A percentile compares a stretch with the other conserved stretches of the same genome.
Evolutionary conservation across 2,797 vertebrate genomes (phyloP).

Genomic region (Danionella dracula): DNA sequence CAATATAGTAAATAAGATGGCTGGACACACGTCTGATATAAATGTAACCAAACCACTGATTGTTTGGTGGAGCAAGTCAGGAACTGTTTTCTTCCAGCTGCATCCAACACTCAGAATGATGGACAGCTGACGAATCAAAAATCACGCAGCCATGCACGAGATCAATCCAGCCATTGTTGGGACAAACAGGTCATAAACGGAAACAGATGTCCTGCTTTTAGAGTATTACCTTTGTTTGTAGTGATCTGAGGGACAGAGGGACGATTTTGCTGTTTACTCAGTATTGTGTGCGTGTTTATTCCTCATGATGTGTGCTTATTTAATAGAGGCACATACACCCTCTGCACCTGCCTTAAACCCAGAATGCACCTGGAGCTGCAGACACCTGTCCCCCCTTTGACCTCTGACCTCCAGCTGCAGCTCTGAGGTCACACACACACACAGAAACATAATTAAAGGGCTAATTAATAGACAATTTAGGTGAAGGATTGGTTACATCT

Average conservation of each 20-base stretch:
- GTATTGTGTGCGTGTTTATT: constrained; percentile 8
- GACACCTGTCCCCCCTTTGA: constrained; percentile 64
- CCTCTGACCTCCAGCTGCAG: constrained; percentile 59
- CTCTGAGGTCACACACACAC: constrained; percentile 25
- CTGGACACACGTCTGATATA: too few relatives aligned
- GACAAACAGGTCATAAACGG: constrained; percentile 2
- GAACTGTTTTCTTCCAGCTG: too few relatives aligned
- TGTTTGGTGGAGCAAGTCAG: too few relatives aligned
- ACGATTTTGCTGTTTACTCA: constrained; percentile 2
- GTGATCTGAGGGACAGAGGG: not conserved
- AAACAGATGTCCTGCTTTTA: constrained; percentile 17
- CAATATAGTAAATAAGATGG: too few relatives aligned
- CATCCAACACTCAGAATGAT: too few relatives aligned
- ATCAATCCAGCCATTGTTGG: not conserved
- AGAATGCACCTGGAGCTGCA: constrained; percentile 44
- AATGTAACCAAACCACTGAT: too few relatives aligned
- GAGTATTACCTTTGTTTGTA: too few relatives aligned
- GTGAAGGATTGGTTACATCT: too few relatives aligned
- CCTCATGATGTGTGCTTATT: not conserved
- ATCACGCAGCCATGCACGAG: too few relatives aligned
- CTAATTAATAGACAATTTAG: too few relatives aligned
- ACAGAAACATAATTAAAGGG: not conserved
- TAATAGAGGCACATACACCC: constrained; percentile 23
- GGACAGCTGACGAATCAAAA: constrained; percentile 2
- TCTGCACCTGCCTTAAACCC: constrained; percentile 49